Evolutionary conservation across 2,113 vertebrate species (phyloP), one percentile per base, ranked within the genome.

Genomic region (Brachirus orientalis): DNA sequence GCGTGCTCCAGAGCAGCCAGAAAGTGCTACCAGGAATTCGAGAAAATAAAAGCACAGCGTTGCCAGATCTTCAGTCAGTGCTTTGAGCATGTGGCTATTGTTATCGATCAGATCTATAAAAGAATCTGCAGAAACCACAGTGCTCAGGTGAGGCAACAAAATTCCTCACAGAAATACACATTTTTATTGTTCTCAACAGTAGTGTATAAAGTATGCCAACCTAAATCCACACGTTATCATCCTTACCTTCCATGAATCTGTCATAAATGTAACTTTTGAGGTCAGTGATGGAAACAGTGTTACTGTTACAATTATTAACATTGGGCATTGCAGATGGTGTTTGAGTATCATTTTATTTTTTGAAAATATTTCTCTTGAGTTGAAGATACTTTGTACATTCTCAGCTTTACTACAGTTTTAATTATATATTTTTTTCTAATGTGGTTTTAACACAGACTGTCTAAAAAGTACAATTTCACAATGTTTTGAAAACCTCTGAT

Each of bases 31-130:
- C 93, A 92, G 72, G 94, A 96, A 70, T 99, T 98, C 83, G 94
- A 97, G 72, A 88, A 93, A 44, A 93, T 98, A 79, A 98, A 97
- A 72, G 90, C 84, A 17, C 94, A n/a, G 78, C 94, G 97, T 77
- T 93, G 88, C 0, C 88, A 92, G 1, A 93, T 91, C 40, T 99
- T 99, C 72, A 96, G 43, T 83, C 83, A 57, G 53, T 99, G 96
- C 77, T 98, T 99, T 68, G 95, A 99, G 68, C 95, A 97, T 0
- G 86, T 98, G 63, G 95, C 89, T 0, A 0, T 95, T 18, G 90
- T 94, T 11, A 95, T 98, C 41, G 96, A 97, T 83, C 91, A 93
- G 50, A 96, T 98, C 91, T 99, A 99, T 91, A 98, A 99, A 90
- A 88, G 88, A 67, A 94, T 99, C 10, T 98, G 95, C 92, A 94